These are phyloP conservation scores for Pogonomyrmex barbatus DNA, from an alignment of 1,140 invertebrate species.

Conservation along the genomic window DNA sequence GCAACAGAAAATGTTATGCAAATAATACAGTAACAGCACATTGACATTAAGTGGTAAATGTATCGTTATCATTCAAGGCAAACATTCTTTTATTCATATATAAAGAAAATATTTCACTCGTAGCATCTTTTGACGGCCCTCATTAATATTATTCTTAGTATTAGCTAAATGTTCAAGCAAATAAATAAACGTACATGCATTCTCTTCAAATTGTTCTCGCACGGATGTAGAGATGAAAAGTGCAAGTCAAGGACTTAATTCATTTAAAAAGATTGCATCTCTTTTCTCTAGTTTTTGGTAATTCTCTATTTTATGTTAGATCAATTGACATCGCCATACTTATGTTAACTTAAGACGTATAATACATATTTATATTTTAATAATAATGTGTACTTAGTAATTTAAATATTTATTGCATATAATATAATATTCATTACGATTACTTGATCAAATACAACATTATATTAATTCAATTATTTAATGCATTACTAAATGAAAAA, in stretches of 20 bases:
- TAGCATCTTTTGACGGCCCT: slow-evolving; percentile 1
- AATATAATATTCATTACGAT: neutral
- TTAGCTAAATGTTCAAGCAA: slow-evolving; percentile 18
- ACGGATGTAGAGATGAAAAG: slow-evolving; percentile 75
- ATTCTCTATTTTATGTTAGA: neutral
- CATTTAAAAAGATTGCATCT: slow-evolving; percentile 77
- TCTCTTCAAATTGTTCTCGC: slow-evolving; percentile 67
- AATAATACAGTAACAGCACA: neutral
- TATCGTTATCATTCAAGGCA: neutral
- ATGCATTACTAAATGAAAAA: neutral
- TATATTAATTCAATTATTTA: neutral
- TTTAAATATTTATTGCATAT: neutral
- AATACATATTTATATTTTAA: slow-evolving; percentile 2
- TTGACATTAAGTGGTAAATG: slow-evolving; percentile 5
- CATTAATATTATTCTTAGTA: slow-evolving; percentile 33
- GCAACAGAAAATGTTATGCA: slow-evolving; percentile 12
- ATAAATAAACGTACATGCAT: slow-evolving; percentile 73
- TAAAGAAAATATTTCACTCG: neutral
- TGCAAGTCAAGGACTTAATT: slow-evolving; percentile 76
- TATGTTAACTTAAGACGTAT: neutral
- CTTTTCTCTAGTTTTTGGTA: slow-evolving; percentile 51
- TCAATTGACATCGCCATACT: neutral
- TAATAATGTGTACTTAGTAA: neutral
- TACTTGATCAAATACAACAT: neutral
- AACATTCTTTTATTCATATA: neutral